These are phyloP conservation scores for Ormyrus nitidulus DNA, from an alignment of 2,888 invertebrate genomes.

Conservation along the genomic window DNA sequence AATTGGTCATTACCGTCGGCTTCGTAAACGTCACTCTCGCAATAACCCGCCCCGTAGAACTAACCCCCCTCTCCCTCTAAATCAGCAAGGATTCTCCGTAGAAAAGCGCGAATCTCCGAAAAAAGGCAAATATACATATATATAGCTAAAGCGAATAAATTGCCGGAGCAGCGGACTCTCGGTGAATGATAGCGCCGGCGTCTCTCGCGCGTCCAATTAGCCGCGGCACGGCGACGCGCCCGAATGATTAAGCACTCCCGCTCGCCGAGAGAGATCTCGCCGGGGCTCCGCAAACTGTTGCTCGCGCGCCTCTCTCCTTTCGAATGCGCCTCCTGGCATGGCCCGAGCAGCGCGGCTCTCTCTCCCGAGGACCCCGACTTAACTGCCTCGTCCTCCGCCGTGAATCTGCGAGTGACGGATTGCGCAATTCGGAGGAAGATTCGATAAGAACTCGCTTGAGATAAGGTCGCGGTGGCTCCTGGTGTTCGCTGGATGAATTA, in stretches of 20 bases:
- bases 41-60: neutral
- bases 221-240: neutral
- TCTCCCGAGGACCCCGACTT: neutral
- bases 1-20: too few relatives aligned
- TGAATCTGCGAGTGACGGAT: neutral
- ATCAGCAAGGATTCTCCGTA: neutral
- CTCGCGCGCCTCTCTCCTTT: neutral
- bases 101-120: neutral
- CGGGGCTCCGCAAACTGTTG: constrained; percentile 31
- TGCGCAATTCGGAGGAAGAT: too few relatives aligned
- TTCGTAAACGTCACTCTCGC: too few relatives aligned
- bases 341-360: neutral
- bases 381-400: neutral
- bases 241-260: constrained; percentile 32
- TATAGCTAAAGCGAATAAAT: neutral
- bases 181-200: too few relatives aligned
- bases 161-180: neutral
- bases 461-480: too few relatives aligned
- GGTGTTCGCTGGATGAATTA: too few relatives aligned
- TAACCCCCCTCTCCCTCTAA: neutral
- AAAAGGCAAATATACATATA: neutral
- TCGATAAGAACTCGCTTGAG: too few relatives aligned
- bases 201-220: constrained; percentile 33
- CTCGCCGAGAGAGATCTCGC: neutral
- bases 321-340: neutral